phyloP scores from a whole-genome alignment of 1,140 invertebrate genomes.

The Pygmarrhopalites habei region DNA sequence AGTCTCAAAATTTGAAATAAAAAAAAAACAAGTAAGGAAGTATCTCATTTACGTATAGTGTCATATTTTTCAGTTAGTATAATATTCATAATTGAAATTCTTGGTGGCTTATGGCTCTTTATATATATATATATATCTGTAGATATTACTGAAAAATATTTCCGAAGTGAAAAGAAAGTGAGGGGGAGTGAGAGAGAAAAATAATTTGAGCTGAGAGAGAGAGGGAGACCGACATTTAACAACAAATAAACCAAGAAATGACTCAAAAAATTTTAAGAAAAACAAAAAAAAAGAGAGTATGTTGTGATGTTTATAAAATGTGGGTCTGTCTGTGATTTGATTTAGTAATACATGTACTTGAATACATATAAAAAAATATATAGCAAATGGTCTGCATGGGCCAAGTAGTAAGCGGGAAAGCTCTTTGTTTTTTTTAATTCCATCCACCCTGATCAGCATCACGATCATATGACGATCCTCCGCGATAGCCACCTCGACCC shows the following conservation, averaged over 20 bases:
- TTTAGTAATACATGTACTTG: too few relatives aligned
- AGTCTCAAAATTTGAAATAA: too few relatives aligned
- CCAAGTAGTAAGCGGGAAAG: conserved; percentile 33
- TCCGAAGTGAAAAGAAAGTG: neutral
- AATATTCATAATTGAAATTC: too few relatives aligned
- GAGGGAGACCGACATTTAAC: neutral
- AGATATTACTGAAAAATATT: neutral
- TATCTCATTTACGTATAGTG: too few relatives aligned
- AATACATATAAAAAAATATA: too few relatives aligned
- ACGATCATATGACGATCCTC: conserved; percentile 22
- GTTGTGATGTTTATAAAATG: too few relatives aligned
- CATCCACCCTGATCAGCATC: conserved; percentile 31
- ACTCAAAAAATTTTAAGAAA: neutral
- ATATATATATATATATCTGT: neutral
- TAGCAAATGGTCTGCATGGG: conserved; percentile 26
- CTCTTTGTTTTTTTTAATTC: conserved; percentile 31
- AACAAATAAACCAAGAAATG: neutral
- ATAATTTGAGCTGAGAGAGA: neutral
- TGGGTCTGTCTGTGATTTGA: too few relatives aligned
- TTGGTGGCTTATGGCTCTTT: too few relatives aligned
- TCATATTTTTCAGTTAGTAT: too few relatives aligned
- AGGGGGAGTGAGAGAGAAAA: neutral
- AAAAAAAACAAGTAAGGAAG: too few relatives aligned
- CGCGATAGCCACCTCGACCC: conserved; percentile 21
- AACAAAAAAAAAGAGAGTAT: neutral